A percentile compares a stretch with the other conserved stretches of the same genome.
phyloP scores from a whole-genome alignment of 1,140 invertebrate genomes.

The Pseudomyrmex cubaensis region DNA sequence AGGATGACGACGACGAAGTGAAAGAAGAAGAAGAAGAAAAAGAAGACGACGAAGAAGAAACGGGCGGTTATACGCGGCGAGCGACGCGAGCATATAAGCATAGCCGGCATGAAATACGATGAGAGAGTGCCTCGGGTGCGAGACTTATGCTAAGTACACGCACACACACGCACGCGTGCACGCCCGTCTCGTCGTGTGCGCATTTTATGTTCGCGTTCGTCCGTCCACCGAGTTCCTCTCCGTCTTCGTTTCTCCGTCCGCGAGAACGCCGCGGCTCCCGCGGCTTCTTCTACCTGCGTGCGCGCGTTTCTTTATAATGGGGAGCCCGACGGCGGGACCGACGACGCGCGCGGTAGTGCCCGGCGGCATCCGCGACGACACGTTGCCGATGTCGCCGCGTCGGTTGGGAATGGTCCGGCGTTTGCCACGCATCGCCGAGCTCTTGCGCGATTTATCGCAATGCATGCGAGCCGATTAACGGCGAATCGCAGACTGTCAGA shows the following conservation, averaged over 20 bases:
- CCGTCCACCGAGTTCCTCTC: slow-evolving; percentile 38
- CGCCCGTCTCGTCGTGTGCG: slow-evolving; percentile 43
- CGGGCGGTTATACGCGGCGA: slow-evolving; percentile 68
- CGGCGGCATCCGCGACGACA: slow-evolving; percentile 42
- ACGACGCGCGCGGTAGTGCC: slow-evolving; percentile 45
- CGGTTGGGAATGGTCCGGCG: slow-evolving; percentile 23
- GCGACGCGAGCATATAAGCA: slow-evolving; percentile 65
- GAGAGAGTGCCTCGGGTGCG: slow-evolving; percentile 81
- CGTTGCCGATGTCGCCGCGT: slow-evolving; percentile 46
- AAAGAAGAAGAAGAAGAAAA: slow-evolving; percentile 50
- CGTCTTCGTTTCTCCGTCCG: slow-evolving; percentile 61
- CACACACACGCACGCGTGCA: slow-evolving; percentile 71
- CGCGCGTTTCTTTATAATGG: slow-evolving; percentile 64
- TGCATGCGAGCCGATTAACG: slow-evolving; percentile 35
- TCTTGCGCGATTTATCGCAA: slow-evolving; percentile 36
- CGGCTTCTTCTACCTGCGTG: slow-evolving; percentile 61
- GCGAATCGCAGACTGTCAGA: slow-evolving; percentile 25
- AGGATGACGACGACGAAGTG: slow-evolving; percentile 51
- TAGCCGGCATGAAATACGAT: slow-evolving; percentile 81
- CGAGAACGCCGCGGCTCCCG: slow-evolving; percentile 18
- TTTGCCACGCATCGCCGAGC: slow-evolving; percentile 16
- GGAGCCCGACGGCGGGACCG: slow-evolving; percentile 9
- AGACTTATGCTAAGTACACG: slow-evolving; percentile 82
- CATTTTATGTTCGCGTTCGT: slow-evolving; percentile 63
- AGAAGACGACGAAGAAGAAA: slow-evolving; percentile 49